Base-by-base conservation (phyloP, 2,113 vertebrate species). In the Salminus brasiliensis region DNA sequence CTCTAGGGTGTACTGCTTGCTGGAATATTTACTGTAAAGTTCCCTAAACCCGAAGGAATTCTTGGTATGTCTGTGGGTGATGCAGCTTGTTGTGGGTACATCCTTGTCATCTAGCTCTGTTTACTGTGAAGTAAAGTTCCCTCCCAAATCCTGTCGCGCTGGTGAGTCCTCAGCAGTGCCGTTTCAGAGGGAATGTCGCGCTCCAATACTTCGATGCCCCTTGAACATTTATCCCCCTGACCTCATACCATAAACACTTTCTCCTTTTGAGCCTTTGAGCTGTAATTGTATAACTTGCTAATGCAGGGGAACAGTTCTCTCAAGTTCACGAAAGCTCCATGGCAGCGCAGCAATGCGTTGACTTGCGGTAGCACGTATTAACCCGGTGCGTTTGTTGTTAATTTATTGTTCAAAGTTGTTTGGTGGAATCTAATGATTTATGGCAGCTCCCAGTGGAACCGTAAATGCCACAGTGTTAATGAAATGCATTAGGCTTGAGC, bases 241-340 rank as follows among this genome's bases (percentile, higher is more conserved):
- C 65, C 77, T 65, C 74, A 75, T 63, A 41, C 39, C 6, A 9
- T 71, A 41, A 76, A 80, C 67, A 71, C 70, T 47, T 52, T 45
- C 65, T 76, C 70, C 66, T 55, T 79, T 23, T 80, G 71, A 71
- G 41, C 75, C 78, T 39, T 47, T 29, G 39, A 72, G 80, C 30
- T 66, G 63, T 83, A 47, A 63, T 67, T 78, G 59, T 53, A 71
- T 53, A 34, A 8, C 67, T 41, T 70, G 53, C 41, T 67, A 67
- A 80, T 83, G 71, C 25, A 43, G 36, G 60, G 34, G 30, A 53
- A 66, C 16, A 15, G 27, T 52, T 18, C 60, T 63, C 60, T n/a
- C 12, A 36, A 68, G 49, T 57, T 53, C 4, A 34, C 12, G 16
- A 45, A 70, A 70, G 36, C 11, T 1, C 13, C 59, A 29, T 60